phyloP scores from a whole-genome alignment of 2,888 invertebrate species.

The Tachystola acroxantha region DNA sequence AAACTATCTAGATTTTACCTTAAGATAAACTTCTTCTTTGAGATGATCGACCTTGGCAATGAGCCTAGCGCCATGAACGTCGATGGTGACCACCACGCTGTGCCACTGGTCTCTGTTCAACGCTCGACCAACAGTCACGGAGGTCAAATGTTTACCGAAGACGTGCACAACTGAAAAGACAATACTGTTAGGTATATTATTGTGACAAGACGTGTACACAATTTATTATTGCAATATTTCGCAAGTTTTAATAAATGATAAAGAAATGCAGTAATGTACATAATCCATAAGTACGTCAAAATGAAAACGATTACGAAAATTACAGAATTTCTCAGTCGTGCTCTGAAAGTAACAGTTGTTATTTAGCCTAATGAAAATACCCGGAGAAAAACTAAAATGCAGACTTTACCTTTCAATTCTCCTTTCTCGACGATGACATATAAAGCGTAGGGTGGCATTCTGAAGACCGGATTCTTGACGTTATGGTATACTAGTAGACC shows the following conservation, averaged over 20 bases:
- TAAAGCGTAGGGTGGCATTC: conserved; percentile 91
- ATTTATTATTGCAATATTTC: too few relatives aligned
- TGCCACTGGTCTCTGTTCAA: conserved; percentile 95
- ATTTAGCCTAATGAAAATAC: too few relatives aligned
- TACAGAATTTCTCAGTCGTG: too few relatives aligned
- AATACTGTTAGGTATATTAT: too few relatives aligned
- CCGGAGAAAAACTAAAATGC: too few relatives aligned
- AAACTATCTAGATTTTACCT: too few relatives aligned
- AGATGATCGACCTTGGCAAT: conserved; percentile 92
- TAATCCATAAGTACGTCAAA: too few relatives aligned
- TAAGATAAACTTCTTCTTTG: conserved; percentile 88
- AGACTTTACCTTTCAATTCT: conserved; percentile 87
- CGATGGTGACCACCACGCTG: conserved; percentile 90
- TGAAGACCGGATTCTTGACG: conserved; percentile 90
- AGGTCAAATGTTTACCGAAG: conserved; percentile 91
- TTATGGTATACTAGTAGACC: conserved; percentile 94
- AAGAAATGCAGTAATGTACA: too few relatives aligned
- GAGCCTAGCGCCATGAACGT: conserved; percentile 90
- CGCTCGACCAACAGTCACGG: conserved; percentile 90
- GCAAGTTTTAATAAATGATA: too few relatives aligned
- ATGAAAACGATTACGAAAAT: too few relatives aligned
- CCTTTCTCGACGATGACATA: conserved; percentile 96
- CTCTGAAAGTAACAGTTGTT: too few relatives aligned
- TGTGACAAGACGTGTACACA: too few relatives aligned
- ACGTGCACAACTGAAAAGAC: conserved; percentile 88